These are phyloP conservation scores for Drosophila kanekoi DNA, from an alignment of 2,888 invertebrate genomes.

Conservation along the genomic window DNA sequence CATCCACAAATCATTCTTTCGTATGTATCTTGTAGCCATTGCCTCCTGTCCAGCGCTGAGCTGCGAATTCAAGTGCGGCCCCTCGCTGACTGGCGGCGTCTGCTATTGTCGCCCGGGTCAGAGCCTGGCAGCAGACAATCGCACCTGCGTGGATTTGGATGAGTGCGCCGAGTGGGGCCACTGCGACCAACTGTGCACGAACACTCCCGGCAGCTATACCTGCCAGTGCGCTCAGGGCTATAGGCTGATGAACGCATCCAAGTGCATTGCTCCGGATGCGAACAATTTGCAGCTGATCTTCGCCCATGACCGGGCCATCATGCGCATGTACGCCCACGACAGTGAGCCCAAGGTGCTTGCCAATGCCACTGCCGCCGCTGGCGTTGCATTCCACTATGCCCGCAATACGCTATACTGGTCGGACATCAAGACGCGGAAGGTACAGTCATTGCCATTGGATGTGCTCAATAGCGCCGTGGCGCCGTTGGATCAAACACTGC, in stretches of 20 bases:
- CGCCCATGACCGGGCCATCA: slow-evolving; percentile 90
- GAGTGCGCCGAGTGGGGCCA: slow-evolving; percentile 97
- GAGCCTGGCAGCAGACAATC: slow-evolving; percentile 92
- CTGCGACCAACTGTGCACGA: slow-evolving; percentile 97
- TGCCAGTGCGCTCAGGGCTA: slow-evolving; percentile 95
- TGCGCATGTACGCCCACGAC: slow-evolving; percentile 90
- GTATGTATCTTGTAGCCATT: slow-evolving; percentile 87
- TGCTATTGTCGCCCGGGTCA: slow-evolving; percentile 96
- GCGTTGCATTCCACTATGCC: slow-evolving; percentile 93
- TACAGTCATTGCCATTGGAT: slow-evolving; percentile 86
- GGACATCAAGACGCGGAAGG: slow-evolving; percentile 94
- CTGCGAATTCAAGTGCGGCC: slow-evolving; percentile 96
- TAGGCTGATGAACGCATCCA: slow-evolving; percentile 87
- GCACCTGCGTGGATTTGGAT: slow-evolving; percentile 95
- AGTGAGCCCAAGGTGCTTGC: slow-evolving; percentile 88
- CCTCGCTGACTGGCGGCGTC: slow-evolving; percentile 94
- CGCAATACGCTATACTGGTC: slow-evolving; percentile 94
- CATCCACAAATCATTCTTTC: no score
- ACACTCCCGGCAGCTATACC: slow-evolving; percentile 92
- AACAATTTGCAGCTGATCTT: slow-evolving; percentile 88
- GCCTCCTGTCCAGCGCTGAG: slow-evolving; percentile 92
- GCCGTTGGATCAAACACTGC: slow-evolving; percentile 89
- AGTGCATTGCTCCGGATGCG: slow-evolving; percentile 88
- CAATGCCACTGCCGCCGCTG: slow-evolving; percentile 94
- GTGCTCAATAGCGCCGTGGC: slow-evolving; percentile 85